phyloP scores from a whole-genome alignment of 2,888 invertebrate species.

The Bruchidius siliquastri region DNA sequence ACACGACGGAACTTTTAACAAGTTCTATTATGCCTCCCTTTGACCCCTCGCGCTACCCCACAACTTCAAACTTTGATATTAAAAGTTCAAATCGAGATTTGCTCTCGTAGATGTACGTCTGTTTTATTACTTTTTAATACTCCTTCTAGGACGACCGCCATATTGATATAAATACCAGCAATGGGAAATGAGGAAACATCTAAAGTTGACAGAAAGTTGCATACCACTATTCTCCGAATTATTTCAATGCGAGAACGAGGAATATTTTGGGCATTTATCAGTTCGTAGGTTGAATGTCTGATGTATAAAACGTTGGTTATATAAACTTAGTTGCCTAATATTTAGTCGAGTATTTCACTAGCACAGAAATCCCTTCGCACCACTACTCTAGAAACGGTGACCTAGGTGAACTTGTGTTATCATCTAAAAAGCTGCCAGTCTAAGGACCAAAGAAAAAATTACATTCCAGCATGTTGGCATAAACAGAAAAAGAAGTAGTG shows the following conservation, averaged over 20 bases:
- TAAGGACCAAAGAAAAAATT: too few species aligned
- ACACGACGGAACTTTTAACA: conserved; percentile 14
- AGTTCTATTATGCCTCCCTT: conserved; percentile 11
- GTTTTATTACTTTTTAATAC: conserved; percentile 15
- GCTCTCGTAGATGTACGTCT: neutral
- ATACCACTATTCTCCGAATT: neutral
- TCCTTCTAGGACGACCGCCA: conserved; percentile 5
- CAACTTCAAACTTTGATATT: conserved; percentile 10
- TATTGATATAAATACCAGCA: conserved; percentile 10
- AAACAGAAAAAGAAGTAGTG: too few species aligned
- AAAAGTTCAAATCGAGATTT: conserved; percentile 16
- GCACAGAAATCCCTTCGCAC: too few species aligned
- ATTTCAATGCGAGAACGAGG: conserved; percentile 3
- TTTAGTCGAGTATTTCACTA: neutral
- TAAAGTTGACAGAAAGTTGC: neutral
- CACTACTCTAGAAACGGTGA: too few species aligned
- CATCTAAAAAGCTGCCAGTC: too few species aligned
- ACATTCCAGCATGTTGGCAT: too few species aligned
- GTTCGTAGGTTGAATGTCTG: neutral
- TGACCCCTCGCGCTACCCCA: neutral
- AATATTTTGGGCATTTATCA: neutral
- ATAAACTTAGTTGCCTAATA: neutral
- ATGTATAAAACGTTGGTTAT: neutral
- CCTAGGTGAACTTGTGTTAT: too few species aligned
- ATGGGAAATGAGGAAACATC: neutral